These are phyloP conservation scores for Polypterus senegalus DNA, from an alignment of 2,113 vertebrate species.

Conservation along the genomic window DNA sequence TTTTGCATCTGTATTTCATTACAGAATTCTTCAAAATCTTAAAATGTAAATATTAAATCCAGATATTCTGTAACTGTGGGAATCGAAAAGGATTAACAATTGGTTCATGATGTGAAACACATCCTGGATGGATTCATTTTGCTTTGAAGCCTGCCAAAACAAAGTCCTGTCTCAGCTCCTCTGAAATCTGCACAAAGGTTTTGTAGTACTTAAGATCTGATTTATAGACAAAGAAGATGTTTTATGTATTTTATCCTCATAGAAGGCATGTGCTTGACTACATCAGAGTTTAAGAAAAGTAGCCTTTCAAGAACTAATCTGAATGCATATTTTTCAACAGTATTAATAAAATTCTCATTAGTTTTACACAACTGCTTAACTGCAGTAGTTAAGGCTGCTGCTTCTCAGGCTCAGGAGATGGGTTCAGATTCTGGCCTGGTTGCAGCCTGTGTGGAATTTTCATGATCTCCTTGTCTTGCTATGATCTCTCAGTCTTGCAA, in stretches of 20 bases:
- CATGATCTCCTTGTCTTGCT: too few relatives aligned
- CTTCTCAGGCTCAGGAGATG: too few relatives aligned
- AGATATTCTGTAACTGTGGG: slow-evolving; percentile 16
- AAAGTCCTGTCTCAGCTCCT: slow-evolving; percentile 8
- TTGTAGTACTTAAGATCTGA: slow-evolving; percentile 2
- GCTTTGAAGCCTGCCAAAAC: slow-evolving; percentile 22
- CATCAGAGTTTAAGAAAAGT: too few relatives aligned
- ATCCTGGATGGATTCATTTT: slow-evolving; percentile 27
- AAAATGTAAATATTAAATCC: slow-evolving; percentile 28
- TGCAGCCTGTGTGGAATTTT: too few relatives aligned
- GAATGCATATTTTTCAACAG: too few relatives aligned
- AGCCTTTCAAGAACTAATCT: too few relatives aligned
- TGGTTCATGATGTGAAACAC: slow-evolving; percentile 34
- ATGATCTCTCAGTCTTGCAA: too few relatives aligned
- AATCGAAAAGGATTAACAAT: slow-evolving; percentile 17
- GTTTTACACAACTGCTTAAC: too few relatives aligned
- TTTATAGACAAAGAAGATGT: neutral
- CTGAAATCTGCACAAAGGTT: slow-evolving; percentile 6
- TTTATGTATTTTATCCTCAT: neutral
- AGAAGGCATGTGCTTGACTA: too few relatives aligned
- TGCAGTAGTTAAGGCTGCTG: too few relatives aligned
- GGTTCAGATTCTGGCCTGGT: too few relatives aligned
- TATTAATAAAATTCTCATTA: too few relatives aligned
- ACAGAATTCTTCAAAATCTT: neutral
- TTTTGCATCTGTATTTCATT: slow-evolving; percentile 19